phyloP scores from a whole-genome alignment of 2,888 invertebrate species.

The Omphaloscelis lunosa region DNA sequence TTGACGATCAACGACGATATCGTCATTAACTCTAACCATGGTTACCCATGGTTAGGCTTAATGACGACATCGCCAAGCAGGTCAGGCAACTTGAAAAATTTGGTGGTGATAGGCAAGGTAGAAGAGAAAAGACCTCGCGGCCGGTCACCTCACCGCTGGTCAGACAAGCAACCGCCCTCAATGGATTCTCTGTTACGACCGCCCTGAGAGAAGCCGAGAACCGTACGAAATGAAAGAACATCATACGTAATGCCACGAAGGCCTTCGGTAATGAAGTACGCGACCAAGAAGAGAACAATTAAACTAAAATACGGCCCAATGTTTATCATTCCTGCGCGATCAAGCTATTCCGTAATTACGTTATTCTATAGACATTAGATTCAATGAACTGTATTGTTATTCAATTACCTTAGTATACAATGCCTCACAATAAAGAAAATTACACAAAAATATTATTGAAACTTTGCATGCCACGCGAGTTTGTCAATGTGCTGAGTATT shows the following conservation, averaged over 20 bases:
- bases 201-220: too few relatives aligned
- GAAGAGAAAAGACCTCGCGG: not conserved
- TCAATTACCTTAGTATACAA: slow-evolving; percentile 3
- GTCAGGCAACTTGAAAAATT: not conserved
- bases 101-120: not conserved
- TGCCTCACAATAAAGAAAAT: slow-evolving; percentile 19
- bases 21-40: too few relatives aligned
- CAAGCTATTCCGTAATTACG: not conserved
- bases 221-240: too few relatives aligned
- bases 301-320: not conserved
- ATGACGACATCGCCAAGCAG: not conserved
- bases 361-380: not conserved
- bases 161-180: not conserved
- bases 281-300: not conserved
- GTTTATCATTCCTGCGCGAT: not conserved
- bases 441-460: slow-evolving; percentile 1
- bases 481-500: slow-evolving; percentile 26
- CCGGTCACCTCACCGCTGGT: not conserved
- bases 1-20: too few relatives aligned
- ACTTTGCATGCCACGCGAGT: slow-evolving; percentile 22
- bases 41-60: not conserved
- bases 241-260: too few relatives aligned
- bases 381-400: slow-evolving; percentile 20
- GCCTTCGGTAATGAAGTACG: too few relatives aligned
- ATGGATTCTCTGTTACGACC: not conserved